Evolutionary conservation across 2,888 invertebrate species (phyloP).

Genomic region (Syrista parreyssii): DNA sequence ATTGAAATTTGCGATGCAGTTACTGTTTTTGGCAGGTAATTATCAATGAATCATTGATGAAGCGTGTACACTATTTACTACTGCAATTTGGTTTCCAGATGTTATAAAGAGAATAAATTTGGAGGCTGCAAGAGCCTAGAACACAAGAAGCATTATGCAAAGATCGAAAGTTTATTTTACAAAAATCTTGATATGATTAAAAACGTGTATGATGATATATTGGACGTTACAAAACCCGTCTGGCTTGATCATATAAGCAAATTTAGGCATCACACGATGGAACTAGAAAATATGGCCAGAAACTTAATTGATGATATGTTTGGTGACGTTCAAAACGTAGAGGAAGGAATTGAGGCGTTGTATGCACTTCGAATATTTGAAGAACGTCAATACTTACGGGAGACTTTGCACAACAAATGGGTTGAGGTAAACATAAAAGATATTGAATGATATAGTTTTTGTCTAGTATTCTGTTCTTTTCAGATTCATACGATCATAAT

Average conservation of each 20-base stretch:
- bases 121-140: conserved; percentile 64
- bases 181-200: conserved; percentile 64
- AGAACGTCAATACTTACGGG: conserved; percentile 35
- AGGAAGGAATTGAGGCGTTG: conserved; percentile 69
- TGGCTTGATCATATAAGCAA: conserved; percentile 67
- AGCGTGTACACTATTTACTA: neutral
- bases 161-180: conserved; percentile 67
- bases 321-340: conserved; percentile 67
- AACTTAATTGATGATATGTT: conserved; percentile 69
- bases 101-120: conserved; percentile 65
- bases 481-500: neutral
- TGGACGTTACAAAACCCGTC: conserved; percentile 64
- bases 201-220: conserved; percentile 64
- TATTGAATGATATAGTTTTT: conserved; percentile 1
- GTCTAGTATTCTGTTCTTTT: neutral
- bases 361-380: conserved; percentile 60
- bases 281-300: conserved; percentile 70
- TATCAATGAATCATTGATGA: too few species aligned
- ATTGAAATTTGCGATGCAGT: conserved; percentile 70
- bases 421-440: conserved; percentile 37
- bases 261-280: conserved; percentile 61
- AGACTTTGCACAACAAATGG: conserved; percentile 49
- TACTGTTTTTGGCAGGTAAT: conserved; percentile 68
- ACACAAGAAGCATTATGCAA: conserved; percentile 52
- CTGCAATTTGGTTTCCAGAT: conserved; percentile 38